Base-by-base conservation (phyloP, 92 coral and sea anemone genomes). In the Heteractis magnifica region DNA sequence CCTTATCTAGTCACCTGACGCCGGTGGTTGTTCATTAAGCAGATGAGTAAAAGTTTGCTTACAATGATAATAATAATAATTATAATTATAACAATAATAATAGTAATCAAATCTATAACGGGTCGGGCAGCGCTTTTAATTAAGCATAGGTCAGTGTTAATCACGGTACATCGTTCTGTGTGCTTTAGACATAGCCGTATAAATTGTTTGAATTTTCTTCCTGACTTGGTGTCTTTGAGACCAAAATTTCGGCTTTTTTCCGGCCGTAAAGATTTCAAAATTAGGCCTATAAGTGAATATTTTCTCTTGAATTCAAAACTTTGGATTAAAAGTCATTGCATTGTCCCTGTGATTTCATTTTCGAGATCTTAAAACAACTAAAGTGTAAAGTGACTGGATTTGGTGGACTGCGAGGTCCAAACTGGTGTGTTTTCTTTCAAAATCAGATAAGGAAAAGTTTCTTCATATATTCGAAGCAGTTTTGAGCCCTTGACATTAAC, bases 31-130 rank as follows among this genome's bases (percentile, higher is more conserved):
- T 74, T 75, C 74, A 78, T 77, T 85, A 77, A 78, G 41, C 3
- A 6, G 77, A 50, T 19, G 72, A 85, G 88, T 85, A 85, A 85
- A 85, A 77, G 23, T 78, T 49, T 77, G 56, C 87, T 76, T 79
- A 78, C 80, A 85, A 85, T 78, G 68, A 71, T 52, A 78, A 85
- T 52, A 85, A 77, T 70, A 71, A 68, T 71, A 68, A 70, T 58
- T 9, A 50, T 3, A 8, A 74, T 2, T 74, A 55, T 52, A 78
- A 85, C 26, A 85, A 77, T 70, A 71, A 68, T 71, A 68, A 70
- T 58, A 50, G 14, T 3, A 8, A 15, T 2, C 49, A 55, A 34
- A 68, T 20, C 23, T 23, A 68, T 68, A 68, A 68, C 73, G 73
- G 48, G 41, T 48, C 23, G 26, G 26, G 10, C 20, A 8, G 70